Evolutionary conservation across 1,140 invertebrate genomes (phyloP).

Genomic region (Lepidurus couesii): DNA sequence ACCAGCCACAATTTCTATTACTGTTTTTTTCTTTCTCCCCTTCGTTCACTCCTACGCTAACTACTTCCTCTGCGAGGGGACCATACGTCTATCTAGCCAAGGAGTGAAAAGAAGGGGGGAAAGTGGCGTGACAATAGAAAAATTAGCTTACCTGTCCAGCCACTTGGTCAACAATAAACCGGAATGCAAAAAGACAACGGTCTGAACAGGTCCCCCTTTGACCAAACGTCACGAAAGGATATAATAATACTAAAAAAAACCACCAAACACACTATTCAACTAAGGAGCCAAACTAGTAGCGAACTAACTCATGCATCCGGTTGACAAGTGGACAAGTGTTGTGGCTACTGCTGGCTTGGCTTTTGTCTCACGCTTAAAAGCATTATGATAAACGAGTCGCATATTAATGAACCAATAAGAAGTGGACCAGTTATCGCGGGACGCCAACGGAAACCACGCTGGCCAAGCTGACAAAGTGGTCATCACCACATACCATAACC

Average conservation of each 20-base stretch:
- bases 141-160: conserved; percentile 18
- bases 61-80: background rate
- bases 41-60: conserved; percentile 14
- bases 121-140: conserved; percentile 19
- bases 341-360: background rate
- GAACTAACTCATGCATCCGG: conserved; percentile 18
- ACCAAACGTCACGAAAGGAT: background rate
- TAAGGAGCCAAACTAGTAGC: background rate
- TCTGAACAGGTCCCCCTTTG: background rate
- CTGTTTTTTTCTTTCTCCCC: background rate
- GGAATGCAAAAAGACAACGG: conserved; percentile 10
- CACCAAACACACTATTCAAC: background rate
- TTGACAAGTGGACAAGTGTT: conserved; percentile 22
- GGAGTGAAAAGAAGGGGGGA: background rate
- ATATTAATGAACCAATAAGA: conserved; percentile 22
- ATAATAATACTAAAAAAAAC: background rate
- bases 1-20: background rate
- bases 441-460: conserved; percentile 13
- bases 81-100: background rate
- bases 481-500: conserved; percentile 18
- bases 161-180: conserved; percentile 10
- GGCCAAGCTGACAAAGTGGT: conserved; percentile 17
- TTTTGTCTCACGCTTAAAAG: conserved; percentile 10
- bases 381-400: conserved; percentile 14
- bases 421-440: conserved; percentile 5